Conservation (phyloP, 2,797 vertebrate species). For the Anguilla anguilla region DNA sequence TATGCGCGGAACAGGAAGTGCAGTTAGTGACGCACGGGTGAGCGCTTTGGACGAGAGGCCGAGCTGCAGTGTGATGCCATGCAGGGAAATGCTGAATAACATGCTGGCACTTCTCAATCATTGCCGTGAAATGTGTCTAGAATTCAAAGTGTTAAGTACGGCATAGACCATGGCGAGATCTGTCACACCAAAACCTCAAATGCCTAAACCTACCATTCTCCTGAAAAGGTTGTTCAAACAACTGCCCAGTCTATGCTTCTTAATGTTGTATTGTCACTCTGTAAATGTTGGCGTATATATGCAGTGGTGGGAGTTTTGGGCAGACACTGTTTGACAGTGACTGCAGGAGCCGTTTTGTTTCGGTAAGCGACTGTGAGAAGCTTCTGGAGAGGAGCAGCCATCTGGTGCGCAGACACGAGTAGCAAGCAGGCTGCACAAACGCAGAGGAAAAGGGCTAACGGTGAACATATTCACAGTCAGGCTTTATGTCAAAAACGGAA, state of each 20-base stretch:
- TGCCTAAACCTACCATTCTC: background rate
- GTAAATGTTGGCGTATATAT: background rate
- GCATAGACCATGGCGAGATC: background rate
- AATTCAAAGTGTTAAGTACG: background rate
- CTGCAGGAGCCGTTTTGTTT: background rate
- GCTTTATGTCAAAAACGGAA: background rate
- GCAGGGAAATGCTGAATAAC: background rate
- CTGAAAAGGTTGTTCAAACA: background rate
- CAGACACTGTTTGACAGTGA: background rate
- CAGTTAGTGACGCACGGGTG: background rate
- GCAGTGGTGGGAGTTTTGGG: background rate
- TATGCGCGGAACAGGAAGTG: conserved; percentile 25
- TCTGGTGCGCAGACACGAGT: background rate
- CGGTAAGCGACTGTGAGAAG: background rate
- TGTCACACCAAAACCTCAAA: background rate
- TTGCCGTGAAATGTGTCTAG: background rate
- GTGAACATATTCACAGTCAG: background rate
- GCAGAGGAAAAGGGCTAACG: background rate
- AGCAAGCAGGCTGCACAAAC: background rate
- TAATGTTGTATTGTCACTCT: background rate
- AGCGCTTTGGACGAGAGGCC: background rate
- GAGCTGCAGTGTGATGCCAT: background rate
- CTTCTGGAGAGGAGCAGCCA: background rate
- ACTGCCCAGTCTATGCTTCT: background rate
- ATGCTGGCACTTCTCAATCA: background rate